A percentile compares a stretch with the other conserved stretches of the same genome.
phyloP scores from a whole-genome alignment of 2,888 invertebrate genomes.

The Eupeodes latifasciatus region DNA sequence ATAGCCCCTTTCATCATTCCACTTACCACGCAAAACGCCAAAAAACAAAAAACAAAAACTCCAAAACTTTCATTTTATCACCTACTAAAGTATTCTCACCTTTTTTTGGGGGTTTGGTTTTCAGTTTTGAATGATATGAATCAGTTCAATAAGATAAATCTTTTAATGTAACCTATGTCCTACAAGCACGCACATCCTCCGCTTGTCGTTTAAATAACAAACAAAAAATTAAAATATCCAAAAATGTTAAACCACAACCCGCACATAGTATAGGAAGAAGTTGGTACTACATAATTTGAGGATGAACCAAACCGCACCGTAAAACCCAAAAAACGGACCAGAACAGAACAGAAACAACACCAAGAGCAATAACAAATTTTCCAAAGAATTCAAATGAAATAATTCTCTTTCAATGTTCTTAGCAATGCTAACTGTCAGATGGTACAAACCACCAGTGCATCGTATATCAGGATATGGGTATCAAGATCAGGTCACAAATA shows the following conservation, averaged over 20 bases:
- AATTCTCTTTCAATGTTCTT: conserved; percentile 71
- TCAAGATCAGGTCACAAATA: conserved; percentile 78
- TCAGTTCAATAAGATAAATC: conserved; percentile 76
- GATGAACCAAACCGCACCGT: neutral
- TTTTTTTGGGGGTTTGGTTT: neutral
- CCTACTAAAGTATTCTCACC: conserved; percentile 51
- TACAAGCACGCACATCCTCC: conserved; percentile 73
- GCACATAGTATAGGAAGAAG: neutral
- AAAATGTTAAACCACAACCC: conserved; percentile 25
- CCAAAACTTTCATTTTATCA: conserved; percentile 53
- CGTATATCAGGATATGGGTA: conserved; percentile 73
- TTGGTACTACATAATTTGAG: neutral
- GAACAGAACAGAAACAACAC: neutral
- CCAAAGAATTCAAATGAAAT: conserved; percentile 69
- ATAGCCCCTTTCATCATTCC: neutral
- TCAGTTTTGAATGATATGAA: conserved; percentile 61
- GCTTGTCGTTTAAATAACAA: conserved; percentile 63
- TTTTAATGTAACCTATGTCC: conserved; percentile 75
- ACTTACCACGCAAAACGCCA: neutral
- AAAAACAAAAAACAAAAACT: neutral
- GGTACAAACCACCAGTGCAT: conserved; percentile 70
- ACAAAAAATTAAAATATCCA: conserved; percentile 35
- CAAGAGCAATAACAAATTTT: conserved; percentile 36
- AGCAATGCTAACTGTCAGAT: conserved; percentile 72
- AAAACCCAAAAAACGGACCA: neutral